These are phyloP conservation scores for Rotaria magnacalcarata DNA, from an alignment of 2,888 invertebrate genomes.

Conservation along the genomic window DNA sequence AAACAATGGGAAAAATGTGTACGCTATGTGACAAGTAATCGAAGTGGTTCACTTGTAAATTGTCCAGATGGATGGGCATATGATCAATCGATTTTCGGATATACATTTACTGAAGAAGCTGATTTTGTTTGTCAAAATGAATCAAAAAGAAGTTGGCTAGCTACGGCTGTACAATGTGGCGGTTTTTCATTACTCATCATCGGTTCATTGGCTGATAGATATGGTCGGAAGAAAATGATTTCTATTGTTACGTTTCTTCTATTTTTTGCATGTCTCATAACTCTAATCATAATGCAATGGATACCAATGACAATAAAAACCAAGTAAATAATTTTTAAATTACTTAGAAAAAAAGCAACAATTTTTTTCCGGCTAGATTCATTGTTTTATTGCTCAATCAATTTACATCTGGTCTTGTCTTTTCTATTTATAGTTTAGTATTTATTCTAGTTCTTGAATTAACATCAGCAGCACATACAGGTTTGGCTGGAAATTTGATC, in stretches of 20 bases:
- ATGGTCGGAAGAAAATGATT: background rate
- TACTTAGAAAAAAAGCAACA: too few species aligned
- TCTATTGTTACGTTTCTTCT: background rate
- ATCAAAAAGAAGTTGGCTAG: background rate
- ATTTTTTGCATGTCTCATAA: background rate
- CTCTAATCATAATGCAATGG: background rate
- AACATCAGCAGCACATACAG: background rate
- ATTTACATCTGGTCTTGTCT: background rate
- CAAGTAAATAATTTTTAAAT: background rate
- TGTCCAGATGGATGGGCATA: background rate
- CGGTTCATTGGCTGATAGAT: background rate
- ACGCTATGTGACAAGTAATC: background rate
- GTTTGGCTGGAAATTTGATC: background rate
- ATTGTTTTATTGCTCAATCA: background rate
- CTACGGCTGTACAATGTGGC: background rate
- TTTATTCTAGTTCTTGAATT: background rate
- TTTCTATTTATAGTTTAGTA: background rate
- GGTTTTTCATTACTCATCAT: background rate
- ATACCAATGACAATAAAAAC: background rate
- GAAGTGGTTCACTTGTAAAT: background rate
- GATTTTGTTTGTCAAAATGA: background rate
- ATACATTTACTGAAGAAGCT: background rate
- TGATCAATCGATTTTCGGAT: background rate
- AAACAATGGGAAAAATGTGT: background rate
- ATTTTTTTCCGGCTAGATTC: background rate